phyloP scores from a whole-genome alignment of 2,797 vertebrate genomes.

The Sebastes dallii region DNA sequence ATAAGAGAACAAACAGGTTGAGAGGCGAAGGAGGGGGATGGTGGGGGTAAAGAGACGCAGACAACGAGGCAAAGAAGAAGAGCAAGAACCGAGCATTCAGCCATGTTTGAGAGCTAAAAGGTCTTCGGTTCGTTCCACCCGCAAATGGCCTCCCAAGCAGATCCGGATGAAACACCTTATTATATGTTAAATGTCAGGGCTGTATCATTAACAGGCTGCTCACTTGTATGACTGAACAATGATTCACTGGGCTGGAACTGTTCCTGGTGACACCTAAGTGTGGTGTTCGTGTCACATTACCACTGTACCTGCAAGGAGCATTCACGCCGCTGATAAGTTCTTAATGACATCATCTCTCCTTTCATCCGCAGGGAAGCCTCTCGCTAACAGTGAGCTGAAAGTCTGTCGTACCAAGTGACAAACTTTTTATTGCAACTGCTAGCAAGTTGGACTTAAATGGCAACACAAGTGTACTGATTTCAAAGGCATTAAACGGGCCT shows the following conservation, averaged over 20 bases:
- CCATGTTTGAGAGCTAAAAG: constrained; percentile 41
- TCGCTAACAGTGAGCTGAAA: background rate
- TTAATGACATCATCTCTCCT: constrained; percentile 50
- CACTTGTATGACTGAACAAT: constrained; percentile 62
- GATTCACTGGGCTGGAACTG: constrained; percentile 59
- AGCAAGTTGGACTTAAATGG: background rate
- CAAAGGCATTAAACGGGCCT: background rate
- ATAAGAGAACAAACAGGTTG: constrained; percentile 70
- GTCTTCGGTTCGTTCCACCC: constrained; percentile 54
- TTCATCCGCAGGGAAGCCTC: constrained; percentile 25
- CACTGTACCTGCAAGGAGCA: constrained; percentile 54
- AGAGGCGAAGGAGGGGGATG: constrained; percentile 32
- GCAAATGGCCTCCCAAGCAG: constrained; percentile 31
- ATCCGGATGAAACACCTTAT: constrained; percentile 54
- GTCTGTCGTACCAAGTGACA: background rate
- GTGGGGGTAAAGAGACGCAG: background rate
- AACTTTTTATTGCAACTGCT: constrained; percentile 7
- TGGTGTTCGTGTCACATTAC: constrained; percentile 63
- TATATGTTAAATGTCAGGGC: constrained; percentile 70
- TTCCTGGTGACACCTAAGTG: constrained; percentile 38
- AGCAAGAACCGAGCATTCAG: constrained; percentile 4
- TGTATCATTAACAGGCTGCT: constrained; percentile 61
- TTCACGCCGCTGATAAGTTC: constrained; percentile 47
- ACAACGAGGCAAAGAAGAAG: constrained; percentile 11
- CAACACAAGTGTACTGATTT: background rate